These are phyloP conservation scores for Allacma fusca DNA, from an alignment of 2,888 invertebrate species.

Conservation along the genomic window DNA sequence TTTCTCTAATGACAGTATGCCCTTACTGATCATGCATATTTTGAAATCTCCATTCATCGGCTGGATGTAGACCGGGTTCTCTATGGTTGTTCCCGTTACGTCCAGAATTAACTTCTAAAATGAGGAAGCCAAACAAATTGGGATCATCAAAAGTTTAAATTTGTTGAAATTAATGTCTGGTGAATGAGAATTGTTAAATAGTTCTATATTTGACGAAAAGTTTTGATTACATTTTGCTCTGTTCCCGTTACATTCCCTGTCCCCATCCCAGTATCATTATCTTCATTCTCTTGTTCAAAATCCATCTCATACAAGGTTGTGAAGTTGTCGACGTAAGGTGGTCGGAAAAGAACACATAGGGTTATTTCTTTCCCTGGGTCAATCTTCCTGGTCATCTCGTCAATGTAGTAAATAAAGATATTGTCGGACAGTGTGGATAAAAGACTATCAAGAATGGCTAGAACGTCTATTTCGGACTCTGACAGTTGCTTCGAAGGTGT, in stretches of 20 bases:
- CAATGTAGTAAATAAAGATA: slow-evolving; percentile 33
- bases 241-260: not conserved
- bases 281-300: slow-evolving; percentile 22
- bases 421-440: not conserved
- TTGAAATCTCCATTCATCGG: slow-evolving; percentile 46
- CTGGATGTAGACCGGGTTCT: slow-evolving; percentile 43
- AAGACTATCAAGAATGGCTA: slow-evolving; percentile 23
- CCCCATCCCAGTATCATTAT: too few relatives aligned
- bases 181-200: too few relatives aligned
- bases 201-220: too few relatives aligned
- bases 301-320: slow-evolving; percentile 29
- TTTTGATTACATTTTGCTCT: too few relatives aligned
- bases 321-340: slow-evolving; percentile 37
- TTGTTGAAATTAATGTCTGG: too few relatives aligned
- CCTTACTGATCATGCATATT: slow-evolving; percentile 48
- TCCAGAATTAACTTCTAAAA: slow-evolving; percentile 37
- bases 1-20: too few relatives aligned
- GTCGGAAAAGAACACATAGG: slow-evolving; percentile 36
- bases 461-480: not conserved
- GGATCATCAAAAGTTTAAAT: too few relatives aligned
- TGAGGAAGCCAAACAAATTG: not conserved
- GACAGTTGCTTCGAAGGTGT: not conserved
- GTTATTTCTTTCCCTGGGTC: slow-evolving; percentile 4
- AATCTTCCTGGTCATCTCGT: slow-evolving; percentile 31
- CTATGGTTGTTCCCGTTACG: slow-evolving; percentile 34